Evolutionary conservation across 2,888 invertebrate genomes (phyloP), one percentile per base, ranked within the genome.

Genomic region (Polyommatus iphigenia): DNA sequence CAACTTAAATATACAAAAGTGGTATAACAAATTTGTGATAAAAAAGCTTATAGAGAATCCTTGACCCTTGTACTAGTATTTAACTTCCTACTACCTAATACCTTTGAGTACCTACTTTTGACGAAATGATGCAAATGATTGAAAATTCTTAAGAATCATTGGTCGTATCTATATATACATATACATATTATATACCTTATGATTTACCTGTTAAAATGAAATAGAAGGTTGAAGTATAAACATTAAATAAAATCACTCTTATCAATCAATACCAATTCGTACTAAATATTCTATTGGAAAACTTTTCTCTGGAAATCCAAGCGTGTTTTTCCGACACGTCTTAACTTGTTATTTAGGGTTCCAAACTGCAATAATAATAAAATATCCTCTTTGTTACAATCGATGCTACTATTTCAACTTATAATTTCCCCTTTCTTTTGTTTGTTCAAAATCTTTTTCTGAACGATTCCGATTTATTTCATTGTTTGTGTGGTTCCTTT

Each of bases 1-100:
- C 86, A 83, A 83, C 85, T 86, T 87, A 75, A 50, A 54, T 13
- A 71, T 24, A 54, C 18, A 54, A 46, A 62, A 10, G 13, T 24
- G 13, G 46, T 8, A 32, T 46, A 18, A 67, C 46, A 29, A 15
- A 50, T 50, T n/a, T 18, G 62, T 67, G 1, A 18, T 20, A 54
- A 20, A 54, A 59, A 41, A 20, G 2, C 3, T 67, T 41, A n/a
- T 24, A 71, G 46, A 71, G 50, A 54, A 54, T 54, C 18, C 18
- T 54, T 15, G 4, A 54, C 15, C 5, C 18, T 54, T 15, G 4
- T 15, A 15, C 15, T 15, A 10, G 15, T 10, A 46, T 46, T 46
- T 46, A 46, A 46, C 46, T 46, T 46, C 46, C 46, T 10, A 50
- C 50, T 50, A 50, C 50, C 50, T 50, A 50, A 15, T 50, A 50